phyloP scores from a whole-genome alignment of 2,113 vertebrate genomes.

The Alaudala cheleensis region DNA sequence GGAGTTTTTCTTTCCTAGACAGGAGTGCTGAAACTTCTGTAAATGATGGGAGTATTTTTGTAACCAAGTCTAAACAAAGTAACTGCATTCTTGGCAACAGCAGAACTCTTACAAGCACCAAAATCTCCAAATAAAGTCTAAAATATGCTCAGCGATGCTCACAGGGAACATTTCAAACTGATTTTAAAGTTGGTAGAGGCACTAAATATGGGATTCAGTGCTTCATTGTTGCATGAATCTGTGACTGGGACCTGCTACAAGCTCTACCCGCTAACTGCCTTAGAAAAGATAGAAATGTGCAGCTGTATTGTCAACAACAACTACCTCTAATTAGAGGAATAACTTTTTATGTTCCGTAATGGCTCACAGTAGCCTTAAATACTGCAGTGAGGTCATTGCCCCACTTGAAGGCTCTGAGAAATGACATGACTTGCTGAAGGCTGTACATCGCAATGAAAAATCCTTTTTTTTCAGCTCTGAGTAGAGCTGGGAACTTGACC shows the following conservation, averaged over 20 bases:
- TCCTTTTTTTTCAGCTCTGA: neutral
- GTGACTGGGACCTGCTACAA: neutral
- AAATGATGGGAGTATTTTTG: neutral
- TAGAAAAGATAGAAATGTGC: neutral
- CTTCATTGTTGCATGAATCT: neutral
- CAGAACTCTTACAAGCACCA: neutral
- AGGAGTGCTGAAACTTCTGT: too few relatives aligned
- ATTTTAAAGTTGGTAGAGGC: neutral
- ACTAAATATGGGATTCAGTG: neutral
- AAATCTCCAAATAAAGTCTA: neutral
- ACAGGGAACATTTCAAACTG: neutral
- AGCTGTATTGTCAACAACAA: neutral
- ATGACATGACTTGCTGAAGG: neutral
- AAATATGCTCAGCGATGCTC: neutral
- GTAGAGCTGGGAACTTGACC: neutral
- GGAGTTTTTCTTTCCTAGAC: neutral
- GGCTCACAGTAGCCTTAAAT: neutral
- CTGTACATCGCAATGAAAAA: neutral
- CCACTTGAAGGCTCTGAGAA: neutral
- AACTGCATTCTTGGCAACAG: neutral
- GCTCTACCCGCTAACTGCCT: neutral
- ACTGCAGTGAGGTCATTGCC: neutral
- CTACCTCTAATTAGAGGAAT: neutral
- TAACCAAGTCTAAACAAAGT: neutral
- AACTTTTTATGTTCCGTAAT: neutral